Conservation (phyloP, 2,888 invertebrate species). For the Mycalesis mineus region DNA sequence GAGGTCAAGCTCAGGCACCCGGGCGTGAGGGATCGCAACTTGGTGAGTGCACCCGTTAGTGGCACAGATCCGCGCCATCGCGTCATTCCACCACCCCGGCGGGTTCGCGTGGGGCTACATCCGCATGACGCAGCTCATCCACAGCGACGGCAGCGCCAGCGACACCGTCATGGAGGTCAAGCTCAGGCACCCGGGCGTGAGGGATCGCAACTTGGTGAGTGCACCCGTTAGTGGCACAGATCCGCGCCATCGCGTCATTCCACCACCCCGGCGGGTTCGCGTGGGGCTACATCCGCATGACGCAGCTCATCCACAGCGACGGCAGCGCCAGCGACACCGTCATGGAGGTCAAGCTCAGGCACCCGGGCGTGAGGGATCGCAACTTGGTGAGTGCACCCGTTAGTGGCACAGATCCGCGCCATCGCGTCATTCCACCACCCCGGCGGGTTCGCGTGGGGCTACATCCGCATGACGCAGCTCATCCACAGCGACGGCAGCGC, state of each 20-base stretch:
- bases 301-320: slow-evolving; percentile 91
- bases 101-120: too few species aligned
- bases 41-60: too few species aligned
- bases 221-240: slow-evolving; percentile 89
- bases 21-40: too few species aligned
- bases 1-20: slow-evolving; percentile 92
- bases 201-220: too few species aligned
- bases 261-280: slow-evolving; percentile 93
- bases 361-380: too few species aligned
- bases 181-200: too few species aligned
- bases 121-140: too few species aligned
- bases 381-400: too few species aligned
- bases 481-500: slow-evolving; percentile 90
- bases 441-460: slow-evolving; percentile 89
- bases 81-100: too few species aligned
- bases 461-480: slow-evolving; percentile 91
- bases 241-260: slow-evolving; percentile 92
- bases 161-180: too few species aligned
- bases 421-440: slow-evolving; percentile 96
- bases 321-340: slow-evolving; percentile 92
- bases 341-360: slow-evolving; percentile 93
- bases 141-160: too few species aligned
- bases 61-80: too few species aligned
- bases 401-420: slow-evolving; percentile 88
- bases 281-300: slow-evolving; percentile 91